These are phyloP conservation scores for Lutjanus campechanus DNA, from an alignment of 2,797 vertebrate species.

Conservation along the genomic window DNA sequence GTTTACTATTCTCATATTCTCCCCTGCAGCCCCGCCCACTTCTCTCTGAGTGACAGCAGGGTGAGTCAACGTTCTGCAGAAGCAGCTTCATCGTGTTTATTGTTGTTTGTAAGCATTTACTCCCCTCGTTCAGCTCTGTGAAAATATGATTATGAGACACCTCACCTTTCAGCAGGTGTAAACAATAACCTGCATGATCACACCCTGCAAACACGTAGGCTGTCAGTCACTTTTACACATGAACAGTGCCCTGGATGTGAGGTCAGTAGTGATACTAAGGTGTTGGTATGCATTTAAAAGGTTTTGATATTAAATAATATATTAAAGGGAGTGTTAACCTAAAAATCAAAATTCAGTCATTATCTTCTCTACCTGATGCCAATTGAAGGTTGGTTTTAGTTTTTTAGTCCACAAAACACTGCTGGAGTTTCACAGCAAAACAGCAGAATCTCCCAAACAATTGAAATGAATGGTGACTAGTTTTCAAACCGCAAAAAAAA, in stretches of 20 bases:
- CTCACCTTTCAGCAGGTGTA: neutral
- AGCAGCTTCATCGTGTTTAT: neutral
- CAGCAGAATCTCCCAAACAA: too few species aligned
- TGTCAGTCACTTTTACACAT: neutral
- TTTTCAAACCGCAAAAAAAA: too few species aligned
- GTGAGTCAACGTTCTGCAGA: slow-evolving; percentile 29
- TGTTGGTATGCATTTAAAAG: neutral
- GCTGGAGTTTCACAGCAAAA: too few species aligned
- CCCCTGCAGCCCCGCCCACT: slow-evolving; percentile 57
- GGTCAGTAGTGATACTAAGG: neutral
- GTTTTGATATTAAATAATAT: too few species aligned
- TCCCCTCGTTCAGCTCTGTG: neutral
- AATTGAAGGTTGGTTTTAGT: too few species aligned
- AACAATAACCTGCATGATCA: neutral
- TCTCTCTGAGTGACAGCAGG: slow-evolving; percentile 20
- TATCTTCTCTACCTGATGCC: too few species aligned
- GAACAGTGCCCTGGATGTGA: too few species aligned
- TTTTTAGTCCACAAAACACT: too few species aligned
- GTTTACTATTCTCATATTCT: slow-evolving; percentile 42
- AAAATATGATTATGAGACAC: neutral
- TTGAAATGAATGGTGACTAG: too few species aligned
- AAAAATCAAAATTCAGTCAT: too few species aligned
- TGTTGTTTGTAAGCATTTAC: neutral
- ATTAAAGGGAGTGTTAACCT: too few species aligned
- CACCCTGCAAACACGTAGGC: neutral